These are phyloP conservation scores for Conger conger DNA, from an alignment of 2,113 vertebrate genomes.

Conservation along the genomic window DNA sequence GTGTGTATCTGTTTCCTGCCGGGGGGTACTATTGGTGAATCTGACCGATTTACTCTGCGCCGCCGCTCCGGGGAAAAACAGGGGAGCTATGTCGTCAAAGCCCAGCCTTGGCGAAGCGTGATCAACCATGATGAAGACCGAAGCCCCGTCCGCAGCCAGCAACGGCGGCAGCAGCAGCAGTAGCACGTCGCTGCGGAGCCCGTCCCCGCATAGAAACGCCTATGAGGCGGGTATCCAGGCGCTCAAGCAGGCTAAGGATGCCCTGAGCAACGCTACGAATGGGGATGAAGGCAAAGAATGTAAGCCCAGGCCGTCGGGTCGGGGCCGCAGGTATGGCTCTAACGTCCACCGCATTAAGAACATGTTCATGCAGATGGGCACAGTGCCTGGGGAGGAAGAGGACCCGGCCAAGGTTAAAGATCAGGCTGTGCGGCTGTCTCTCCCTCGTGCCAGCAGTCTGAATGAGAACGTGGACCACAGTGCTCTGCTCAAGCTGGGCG, in stretches of 20 bases:
- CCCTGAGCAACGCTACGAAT: constrained; percentile 72
- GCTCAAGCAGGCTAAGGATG: constrained; percentile 77
- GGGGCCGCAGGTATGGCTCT: constrained; percentile 94
- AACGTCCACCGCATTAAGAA: constrained; percentile 98
- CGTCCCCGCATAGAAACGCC: constrained; percentile 92
- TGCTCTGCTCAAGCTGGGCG: constrained; percentile 86
- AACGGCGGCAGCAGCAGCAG: constrained; percentile 58
- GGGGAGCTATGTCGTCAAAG: constrained; percentile 68
- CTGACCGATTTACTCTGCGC: constrained; percentile 40
- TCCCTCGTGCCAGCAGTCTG: constrained; percentile 88
- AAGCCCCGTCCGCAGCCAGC: constrained; percentile 77
- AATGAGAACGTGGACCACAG: constrained; percentile 91
- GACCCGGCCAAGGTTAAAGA: constrained; percentile 76
- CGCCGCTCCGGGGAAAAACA: constrained; percentile 52
- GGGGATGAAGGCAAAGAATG: constrained; percentile 75
- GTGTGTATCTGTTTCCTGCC: constrained; percentile 14
- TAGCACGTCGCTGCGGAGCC: constrained; percentile 78
- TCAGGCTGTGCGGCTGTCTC: constrained; percentile 82
- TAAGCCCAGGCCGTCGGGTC: constrained; percentile 71
- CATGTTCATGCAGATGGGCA: constrained; percentile 98
- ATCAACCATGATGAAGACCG: constrained; percentile 92
- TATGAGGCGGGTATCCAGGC: constrained; percentile 94
- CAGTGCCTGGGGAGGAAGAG: constrained; percentile 67
- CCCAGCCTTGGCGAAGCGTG: constrained; percentile 64
- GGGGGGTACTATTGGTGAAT: constrained; percentile 35